Base-by-base conservation (phyloP, 1,140 invertebrate species). In the Archivesica marissinica region DNA sequence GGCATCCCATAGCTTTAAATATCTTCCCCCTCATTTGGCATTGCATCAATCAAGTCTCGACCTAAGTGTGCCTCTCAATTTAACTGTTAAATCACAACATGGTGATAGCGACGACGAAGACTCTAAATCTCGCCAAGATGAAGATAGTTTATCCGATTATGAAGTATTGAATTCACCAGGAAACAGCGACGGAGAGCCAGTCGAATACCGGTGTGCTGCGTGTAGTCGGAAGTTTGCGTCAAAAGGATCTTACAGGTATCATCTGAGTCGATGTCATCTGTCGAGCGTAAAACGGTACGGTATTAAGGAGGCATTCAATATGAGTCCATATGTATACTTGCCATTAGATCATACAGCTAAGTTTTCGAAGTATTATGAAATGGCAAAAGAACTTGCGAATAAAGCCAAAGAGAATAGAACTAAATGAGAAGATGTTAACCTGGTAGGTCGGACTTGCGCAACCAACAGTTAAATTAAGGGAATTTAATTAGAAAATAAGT, bases 141-240 rank as follows among this genome's bases (percentile, higher is more conserved):
- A 88, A 2, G 89, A 90, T 50, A 78, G 79, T 44, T 74, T 87
- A 20, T 89, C 85, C 33, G 92, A 78, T 89, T 92, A 20, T 88
- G 85, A 85, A 33, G 86, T 85, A 54, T 30, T 70, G 0, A 56
- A 56, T 33, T 85, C 68, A 23, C 75, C 81, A 7, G 23, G 44
- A 20, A 81, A 80, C 64, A 89, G 89, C 68, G 90, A 90, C 41
- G 88, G 89, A 28, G 90, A 92, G 23, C 54, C 76, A 35, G 59
- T 81, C 9, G 92, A 92, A 35, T 92, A 91, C 75, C 98, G 99
- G 93, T 99, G 98, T 94, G 97, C 98, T 25, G 97, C 98, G 89
- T 99, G 98, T 95, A 98, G 99, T 94, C 98, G 98, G 23, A 97
- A 97, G 13, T 99, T 99, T 93, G 97, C 98, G 75, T 99, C 98